These are phyloP conservation scores for Myiopsitta monachus DNA, from an alignment of 2,113 vertebrate species.

Conservation along the genomic window DNA sequence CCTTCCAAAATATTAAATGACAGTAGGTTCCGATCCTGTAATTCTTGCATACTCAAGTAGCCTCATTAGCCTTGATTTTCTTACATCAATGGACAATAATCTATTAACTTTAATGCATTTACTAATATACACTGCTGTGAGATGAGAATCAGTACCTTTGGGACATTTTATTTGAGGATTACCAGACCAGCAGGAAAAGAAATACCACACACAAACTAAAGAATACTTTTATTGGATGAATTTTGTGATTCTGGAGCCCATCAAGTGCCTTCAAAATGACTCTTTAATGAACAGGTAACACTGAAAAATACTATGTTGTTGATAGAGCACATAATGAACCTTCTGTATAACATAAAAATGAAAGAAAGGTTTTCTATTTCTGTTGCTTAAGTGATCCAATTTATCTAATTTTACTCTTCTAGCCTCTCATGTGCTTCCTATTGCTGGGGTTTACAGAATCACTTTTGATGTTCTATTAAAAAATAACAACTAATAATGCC, in stretches of 20 bases:
- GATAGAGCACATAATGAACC: conserved; percentile 56
- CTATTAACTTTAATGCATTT: conserved; percentile 55
- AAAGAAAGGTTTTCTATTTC: conserved; percentile 53
- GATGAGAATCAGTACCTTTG: conserved; percentile 44
- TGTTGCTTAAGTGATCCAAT: conserved; percentile 45
- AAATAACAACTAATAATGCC: not conserved
- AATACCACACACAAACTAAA: conserved; percentile 42
- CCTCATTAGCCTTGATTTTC: conserved; percentile 60
- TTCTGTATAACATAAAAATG: conserved; percentile 63
- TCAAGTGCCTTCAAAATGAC: conserved; percentile 58
- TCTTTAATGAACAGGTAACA: conserved; percentile 67
- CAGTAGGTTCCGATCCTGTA: conserved; percentile 6
- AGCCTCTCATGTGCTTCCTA: not conserved
- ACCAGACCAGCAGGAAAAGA: conserved; percentile 19
- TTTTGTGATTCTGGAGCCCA: conserved; percentile 24
- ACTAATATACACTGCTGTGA: conserved; percentile 42
- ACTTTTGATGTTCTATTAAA: not conserved
- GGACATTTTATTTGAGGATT: conserved; percentile 48
- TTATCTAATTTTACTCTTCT: conserved; percentile 44
- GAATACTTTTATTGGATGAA: conserved; percentile 50
- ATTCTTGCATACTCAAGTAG: conserved; percentile 50
- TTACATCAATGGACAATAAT: conserved; percentile 41
- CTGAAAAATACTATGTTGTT: conserved; percentile 59
- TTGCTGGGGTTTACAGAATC: not conserved
- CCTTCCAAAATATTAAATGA: conserved; percentile 60